phyloP scores from a whole-genome alignment of 2,113 vertebrate genomes.

The Brachionichthys hirsutus region DNA sequence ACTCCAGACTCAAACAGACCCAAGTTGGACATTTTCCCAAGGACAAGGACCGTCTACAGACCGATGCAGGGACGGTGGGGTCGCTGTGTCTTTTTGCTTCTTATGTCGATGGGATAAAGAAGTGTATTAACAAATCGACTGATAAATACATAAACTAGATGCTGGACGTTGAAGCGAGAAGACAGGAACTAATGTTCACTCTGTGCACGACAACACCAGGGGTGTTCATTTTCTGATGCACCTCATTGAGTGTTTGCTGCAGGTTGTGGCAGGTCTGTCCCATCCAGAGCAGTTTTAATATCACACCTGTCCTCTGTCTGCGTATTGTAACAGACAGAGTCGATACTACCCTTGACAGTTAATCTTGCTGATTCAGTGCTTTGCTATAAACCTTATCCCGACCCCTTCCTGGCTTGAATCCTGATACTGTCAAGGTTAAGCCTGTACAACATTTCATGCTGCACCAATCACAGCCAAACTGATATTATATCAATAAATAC shows the following conservation, averaged over 20 bases:
- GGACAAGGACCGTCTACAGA: too few species aligned
- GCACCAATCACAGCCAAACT: slow-evolving; percentile 30
- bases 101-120: too few species aligned
- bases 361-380: slow-evolving; percentile 46
- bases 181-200: too few species aligned
- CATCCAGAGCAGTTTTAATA: slow-evolving; percentile 9
- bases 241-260: slow-evolving; percentile 6
- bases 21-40: too few species aligned
- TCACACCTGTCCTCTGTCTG: neutral
- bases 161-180: too few species aligned
- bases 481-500: slow-evolving; percentile 31
- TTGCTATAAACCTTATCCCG: slow-evolving; percentile 27
- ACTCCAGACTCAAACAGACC: too few species aligned
- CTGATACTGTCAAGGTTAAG: slow-evolving; percentile 63
- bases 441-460: slow-evolving; percentile 35
- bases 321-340: slow-evolving; percentile 17
- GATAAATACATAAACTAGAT: too few species aligned
- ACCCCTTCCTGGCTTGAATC: slow-evolving; percentile 49
- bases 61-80: too few species aligned
- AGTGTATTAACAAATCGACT: too few species aligned
- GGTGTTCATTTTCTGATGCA: neutral
- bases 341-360: slow-evolving; percentile 21
- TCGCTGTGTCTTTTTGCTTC: too few species aligned
- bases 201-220: neutral
- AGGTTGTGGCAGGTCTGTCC: neutral